Percentiles rank a stretch among this genome's conserved stretches.
Evolutionary conservation across 1,140 invertebrate genomes (phyloP).

Genomic region (Lineus longissimus): DNA sequence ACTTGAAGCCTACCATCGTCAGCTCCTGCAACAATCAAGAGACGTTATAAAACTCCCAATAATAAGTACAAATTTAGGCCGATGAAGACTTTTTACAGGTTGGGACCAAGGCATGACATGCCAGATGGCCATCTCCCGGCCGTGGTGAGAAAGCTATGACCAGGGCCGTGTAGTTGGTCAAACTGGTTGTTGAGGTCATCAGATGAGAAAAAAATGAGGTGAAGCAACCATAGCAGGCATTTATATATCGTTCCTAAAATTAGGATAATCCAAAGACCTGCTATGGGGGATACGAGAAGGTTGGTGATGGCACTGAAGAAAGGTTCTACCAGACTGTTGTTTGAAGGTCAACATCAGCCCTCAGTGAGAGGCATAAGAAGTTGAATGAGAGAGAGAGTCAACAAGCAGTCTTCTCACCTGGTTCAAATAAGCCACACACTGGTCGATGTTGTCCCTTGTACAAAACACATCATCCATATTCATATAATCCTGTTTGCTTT

Average conservation of each 20-base stretch:
- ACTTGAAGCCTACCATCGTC: conserved; percentile 28
- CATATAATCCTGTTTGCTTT: background rate
- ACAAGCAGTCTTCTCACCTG: conserved; percentile 24
- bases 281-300: too few species aligned
- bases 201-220: background rate
- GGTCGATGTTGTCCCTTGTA: conserved; percentile 25
- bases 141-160: too few species aligned
- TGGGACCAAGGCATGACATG: background rate
- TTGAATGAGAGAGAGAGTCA: too few species aligned
- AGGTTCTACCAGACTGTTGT: too few species aligned
- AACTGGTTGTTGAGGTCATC: background rate
- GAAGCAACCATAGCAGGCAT: too few species aligned
- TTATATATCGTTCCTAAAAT: too few species aligned
- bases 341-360: too few species aligned
- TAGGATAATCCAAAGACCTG: too few species aligned
- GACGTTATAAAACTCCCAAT: background rate
- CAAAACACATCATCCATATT: conserved; percentile 19
- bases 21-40: conserved; percentile 25
- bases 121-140: too few species aligned
- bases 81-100: background rate
- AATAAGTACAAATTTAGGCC: background rate
- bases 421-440: conserved; percentile 29
- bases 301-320: too few species aligned
- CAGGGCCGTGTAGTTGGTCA: background rate
- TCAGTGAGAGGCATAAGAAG: too few species aligned